Percentiles rank a stretch among this genome's conserved stretches.
Conservation (phyloP, 2,888 invertebrate species). For the Coelopa pilipes region DNA sequence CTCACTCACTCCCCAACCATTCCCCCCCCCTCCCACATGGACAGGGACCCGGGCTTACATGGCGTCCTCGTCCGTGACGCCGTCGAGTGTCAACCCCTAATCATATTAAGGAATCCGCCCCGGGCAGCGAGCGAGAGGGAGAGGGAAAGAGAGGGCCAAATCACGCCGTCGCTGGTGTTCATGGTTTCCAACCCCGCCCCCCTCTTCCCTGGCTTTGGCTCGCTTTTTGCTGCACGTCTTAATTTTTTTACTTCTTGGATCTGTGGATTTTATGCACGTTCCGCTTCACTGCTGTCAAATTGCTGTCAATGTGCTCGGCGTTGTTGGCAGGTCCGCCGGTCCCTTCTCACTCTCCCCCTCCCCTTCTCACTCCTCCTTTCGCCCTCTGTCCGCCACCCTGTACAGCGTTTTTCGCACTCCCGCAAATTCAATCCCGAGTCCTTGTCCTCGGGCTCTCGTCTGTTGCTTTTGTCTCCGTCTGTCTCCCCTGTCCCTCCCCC, state of each 20-base stretch:
- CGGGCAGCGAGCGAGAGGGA: conserved; percentile 17
- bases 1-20: not conserved
- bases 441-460: not conserved
- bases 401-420: conserved; percentile 23
- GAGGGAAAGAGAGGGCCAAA: conserved; percentile 34
- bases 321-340: not conserved
- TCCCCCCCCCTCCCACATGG: too few species aligned
- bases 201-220: not conserved
- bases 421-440: conserved; percentile 24
- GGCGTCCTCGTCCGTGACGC: not conserved
- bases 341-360: not conserved
- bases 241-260: conserved; percentile 24
- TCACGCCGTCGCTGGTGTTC: not conserved
- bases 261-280: conserved; percentile 41
- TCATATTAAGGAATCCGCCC: conserved; percentile 39
- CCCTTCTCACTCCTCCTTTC: not conserved
- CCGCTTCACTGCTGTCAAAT: conserved; percentile 57
- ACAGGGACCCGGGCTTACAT: too few species aligned
- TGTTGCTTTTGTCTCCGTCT: not conserved
- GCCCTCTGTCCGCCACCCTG: not conserved
- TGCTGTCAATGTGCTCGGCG: conserved; percentile 52
- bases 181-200: conserved; percentile 5
- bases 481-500: not conserved
- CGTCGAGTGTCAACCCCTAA: conserved; percentile 52
- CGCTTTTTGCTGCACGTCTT: conserved; percentile 11